phyloP scores from a whole-genome alignment of 2,113 vertebrate genomes.

The Vireo altiloquus region DNA sequence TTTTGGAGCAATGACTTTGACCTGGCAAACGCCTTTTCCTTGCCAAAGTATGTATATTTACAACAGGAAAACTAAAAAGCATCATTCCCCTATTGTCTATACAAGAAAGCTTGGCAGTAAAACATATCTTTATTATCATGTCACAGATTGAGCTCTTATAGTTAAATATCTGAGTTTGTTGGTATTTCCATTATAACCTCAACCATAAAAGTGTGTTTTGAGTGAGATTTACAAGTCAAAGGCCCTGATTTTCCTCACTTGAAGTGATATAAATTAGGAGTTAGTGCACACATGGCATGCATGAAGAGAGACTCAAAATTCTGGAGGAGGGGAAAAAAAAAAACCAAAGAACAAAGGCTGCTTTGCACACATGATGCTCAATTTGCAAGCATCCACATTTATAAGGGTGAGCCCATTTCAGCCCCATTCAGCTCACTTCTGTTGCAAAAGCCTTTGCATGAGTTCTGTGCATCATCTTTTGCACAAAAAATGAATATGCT shows the following conservation, averaged over 20 bases:
- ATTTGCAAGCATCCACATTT: not conserved
- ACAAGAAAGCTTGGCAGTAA: slow-evolving; percentile 20
- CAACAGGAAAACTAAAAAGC: slow-evolving; percentile 34
- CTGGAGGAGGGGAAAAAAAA: not conserved
- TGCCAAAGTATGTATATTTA: slow-evolving; percentile 52
- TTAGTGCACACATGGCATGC: not conserved
- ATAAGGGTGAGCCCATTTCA: not conserved
- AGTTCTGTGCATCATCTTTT: not conserved
- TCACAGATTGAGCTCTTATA: not conserved
- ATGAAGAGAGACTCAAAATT: not conserved
- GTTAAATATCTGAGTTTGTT: not conserved
- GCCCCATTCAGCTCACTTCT: not conserved
- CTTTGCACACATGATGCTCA: not conserved
- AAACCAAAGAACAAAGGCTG: not conserved
- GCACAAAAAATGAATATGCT: not conserved
- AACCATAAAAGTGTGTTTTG: not conserved
- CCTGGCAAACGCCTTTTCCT: slow-evolving; percentile 20
- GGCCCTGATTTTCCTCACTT: not conserved
- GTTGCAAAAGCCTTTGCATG: not conserved
- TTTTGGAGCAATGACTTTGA: slow-evolving; percentile 31
- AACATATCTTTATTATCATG: slow-evolving; percentile 7
- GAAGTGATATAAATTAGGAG: not conserved
- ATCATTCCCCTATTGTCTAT: not conserved
- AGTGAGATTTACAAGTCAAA: not conserved
- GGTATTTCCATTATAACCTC: not conserved